Evolutionary conservation across 2,797 vertebrate genomes (phyloP), one percentile per base, ranked within the genome.

Genomic region (Aulostomus chinensis): DNA sequence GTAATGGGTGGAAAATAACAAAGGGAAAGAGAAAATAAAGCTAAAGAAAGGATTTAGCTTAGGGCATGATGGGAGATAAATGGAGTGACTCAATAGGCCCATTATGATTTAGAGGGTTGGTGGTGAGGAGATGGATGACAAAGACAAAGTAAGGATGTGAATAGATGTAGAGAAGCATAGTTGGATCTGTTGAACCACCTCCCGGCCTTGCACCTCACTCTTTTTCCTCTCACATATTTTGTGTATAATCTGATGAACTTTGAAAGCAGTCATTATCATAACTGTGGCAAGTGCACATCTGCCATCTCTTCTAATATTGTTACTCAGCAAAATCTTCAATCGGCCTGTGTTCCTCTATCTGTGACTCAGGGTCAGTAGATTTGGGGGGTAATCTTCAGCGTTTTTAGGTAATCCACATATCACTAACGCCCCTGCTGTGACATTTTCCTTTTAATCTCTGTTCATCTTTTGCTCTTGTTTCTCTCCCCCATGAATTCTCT

Each of bases 1-100:
- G 60, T 67, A 37, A 34, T 6, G 43, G 65, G 47, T 36, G 53
- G 25, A 35, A 48, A 66, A 66, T 54, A 39, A 58, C 22, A 76
- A 54, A 60, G 45, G 42, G 25, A 46, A 49, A 53, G 26, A 20
- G 32, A 39, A 35, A 50, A 31, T 13, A 59, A 48, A 58, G 75
- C 57, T 79, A 73, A 73, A 39, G 25, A 32, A 39, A 55, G 65
- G 70, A 72, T 84, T 80, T 85, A 37, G 87, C 84, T 85, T 70
- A 67, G 78, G 83, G 84, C 84, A 67, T 51, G 58, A 76, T 65
- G 63, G 78, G 69, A 83, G 83, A 86, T 78, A 81, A 83, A 85
- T 70, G 75, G 64, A 76, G 73, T 72, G 79, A 75, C 64, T 88
- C 68, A 80, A 79, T 70, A 36, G 76, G 73, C 72, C 72, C 81